Evolutionary conservation across 2,888 invertebrate genomes (phyloP).

Genomic region (Acanthosepion lycidas): DNA sequence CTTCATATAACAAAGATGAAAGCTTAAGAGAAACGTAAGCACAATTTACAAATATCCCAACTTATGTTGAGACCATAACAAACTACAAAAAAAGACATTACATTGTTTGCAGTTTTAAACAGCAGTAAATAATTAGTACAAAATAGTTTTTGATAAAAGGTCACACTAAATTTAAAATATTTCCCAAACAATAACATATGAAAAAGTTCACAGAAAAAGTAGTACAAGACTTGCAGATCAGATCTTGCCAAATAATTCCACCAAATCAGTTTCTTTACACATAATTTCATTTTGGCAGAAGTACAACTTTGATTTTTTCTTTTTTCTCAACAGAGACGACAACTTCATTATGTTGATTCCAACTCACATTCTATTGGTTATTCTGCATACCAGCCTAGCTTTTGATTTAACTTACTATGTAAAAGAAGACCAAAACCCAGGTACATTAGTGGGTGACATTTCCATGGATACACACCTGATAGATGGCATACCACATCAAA

Average conservation of each 20-base stretch:
- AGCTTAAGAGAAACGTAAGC: no score
- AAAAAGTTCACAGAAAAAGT: background rate
- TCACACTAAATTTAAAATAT: background rate
- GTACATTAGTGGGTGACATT: background rate
- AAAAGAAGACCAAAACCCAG: background rate
- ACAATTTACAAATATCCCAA: no score
- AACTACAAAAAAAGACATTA: no score
- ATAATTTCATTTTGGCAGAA: background rate
- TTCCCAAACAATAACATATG: background rate
- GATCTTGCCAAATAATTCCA: background rate
- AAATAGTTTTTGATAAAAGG: background rate
- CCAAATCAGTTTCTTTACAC: background rate
- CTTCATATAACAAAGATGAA: background rate
- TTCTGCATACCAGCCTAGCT: background rate
- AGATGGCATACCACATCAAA: background rate
- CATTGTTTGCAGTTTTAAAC: no score
- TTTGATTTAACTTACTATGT: background rate
- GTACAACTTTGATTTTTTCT: background rate
- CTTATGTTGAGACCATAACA: no score
- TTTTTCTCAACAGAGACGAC: background rate
- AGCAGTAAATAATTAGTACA: no score
- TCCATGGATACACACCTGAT: background rate
- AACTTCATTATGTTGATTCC: background rate
- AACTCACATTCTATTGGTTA: background rate
- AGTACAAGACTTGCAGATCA: background rate